phyloP scores from a whole-genome alignment of 2,113 vertebrate genomes.

The Nipponia nippon region DNA sequence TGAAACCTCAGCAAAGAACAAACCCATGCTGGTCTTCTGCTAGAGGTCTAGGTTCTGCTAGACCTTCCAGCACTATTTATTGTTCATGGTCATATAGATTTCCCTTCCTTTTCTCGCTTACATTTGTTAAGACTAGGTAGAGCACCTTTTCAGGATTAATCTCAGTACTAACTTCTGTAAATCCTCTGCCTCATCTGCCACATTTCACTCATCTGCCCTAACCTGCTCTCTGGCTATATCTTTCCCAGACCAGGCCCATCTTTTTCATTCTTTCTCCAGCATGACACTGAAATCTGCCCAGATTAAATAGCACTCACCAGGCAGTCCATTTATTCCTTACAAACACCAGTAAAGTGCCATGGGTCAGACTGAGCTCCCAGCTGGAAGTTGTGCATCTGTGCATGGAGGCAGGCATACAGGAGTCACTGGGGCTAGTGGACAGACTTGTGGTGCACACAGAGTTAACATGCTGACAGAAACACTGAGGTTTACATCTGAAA shows the following conservation, averaged over 20 bases:
- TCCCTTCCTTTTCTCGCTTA: neutral
- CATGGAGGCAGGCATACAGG: neutral
- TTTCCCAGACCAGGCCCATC: neutral
- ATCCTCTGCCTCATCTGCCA: neutral
- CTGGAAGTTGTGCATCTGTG: neutral
- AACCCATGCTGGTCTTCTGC: neutral
- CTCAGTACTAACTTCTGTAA: neutral
- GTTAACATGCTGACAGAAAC: conserved; percentile 61
- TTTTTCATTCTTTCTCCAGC: neutral
- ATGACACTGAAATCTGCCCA: neutral
- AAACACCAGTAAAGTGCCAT: neutral
- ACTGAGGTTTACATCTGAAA: conserved; percentile 67
- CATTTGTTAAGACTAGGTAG: neutral
- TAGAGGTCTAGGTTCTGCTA: neutral
- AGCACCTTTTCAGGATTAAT: neutral
- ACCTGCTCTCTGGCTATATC: neutral
- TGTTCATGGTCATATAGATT: neutral
- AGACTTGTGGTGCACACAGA: conserved; percentile 5
- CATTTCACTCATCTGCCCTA: neutral
- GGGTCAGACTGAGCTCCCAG: neutral
- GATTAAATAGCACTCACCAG: neutral
- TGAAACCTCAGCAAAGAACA: neutral
- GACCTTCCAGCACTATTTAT: neutral
- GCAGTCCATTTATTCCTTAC: neutral
- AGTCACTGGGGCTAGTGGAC: neutral